Percentiles rank a stretch among this genome's conserved stretches.
Evolutionary conservation across 1,140 invertebrate species (phyloP).

Genomic region (Samia ricini): DNA sequence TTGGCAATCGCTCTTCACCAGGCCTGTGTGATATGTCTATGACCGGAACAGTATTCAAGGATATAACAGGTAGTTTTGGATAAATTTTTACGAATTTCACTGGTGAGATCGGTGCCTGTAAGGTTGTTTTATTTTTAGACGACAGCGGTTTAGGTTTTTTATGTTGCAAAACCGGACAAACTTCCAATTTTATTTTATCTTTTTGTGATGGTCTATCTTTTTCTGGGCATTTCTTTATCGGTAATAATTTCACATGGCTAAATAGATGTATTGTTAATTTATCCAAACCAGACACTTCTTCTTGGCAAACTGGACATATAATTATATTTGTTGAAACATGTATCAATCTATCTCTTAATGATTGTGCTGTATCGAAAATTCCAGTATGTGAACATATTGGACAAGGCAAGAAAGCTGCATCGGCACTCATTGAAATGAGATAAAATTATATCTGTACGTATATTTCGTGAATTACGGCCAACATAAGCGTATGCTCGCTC

Average conservation of each 20-base stretch:
- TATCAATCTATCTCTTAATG: slow-evolving; percentile 84
- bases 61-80: slow-evolving; percentile 63
- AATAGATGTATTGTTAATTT: slow-evolving; percentile 92
- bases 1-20: slow-evolving; percentile 29
- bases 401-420: slow-evolving; percentile 83
- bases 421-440: slow-evolving; percentile 52
- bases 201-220: slow-evolving; percentile 24
- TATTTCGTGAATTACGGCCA: slow-evolving; percentile 15
- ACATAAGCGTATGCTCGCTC: slow-evolving; percentile 28
- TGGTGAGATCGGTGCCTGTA: slow-evolving; percentile 39
- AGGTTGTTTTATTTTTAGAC: slow-evolving; percentile 60
- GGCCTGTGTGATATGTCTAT: slow-evolving; percentile 50
- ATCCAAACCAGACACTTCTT: slow-evolving; percentile 85
- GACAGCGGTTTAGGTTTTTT: slow-evolving; percentile 43
- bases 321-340: slow-evolving; percentile 86
- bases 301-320: slow-evolving; percentile 86
- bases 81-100: slow-evolving; percentile 71
- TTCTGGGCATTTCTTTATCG: slow-evolving; percentile 22
- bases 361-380: slow-evolving; percentile 83
- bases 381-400: slow-evolving; percentile 85
- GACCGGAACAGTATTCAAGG: slow-evolving; percentile 61
- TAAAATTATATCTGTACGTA: not conserved
- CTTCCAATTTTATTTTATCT: slow-evolving; percentile 27
- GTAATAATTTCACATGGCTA: slow-evolving; percentile 77
- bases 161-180: slow-evolving; percentile 26